These are phyloP conservation scores for Belonocnema kinseyi DNA, from an alignment of 1,140 invertebrate species.

Conservation along the genomic window DNA sequence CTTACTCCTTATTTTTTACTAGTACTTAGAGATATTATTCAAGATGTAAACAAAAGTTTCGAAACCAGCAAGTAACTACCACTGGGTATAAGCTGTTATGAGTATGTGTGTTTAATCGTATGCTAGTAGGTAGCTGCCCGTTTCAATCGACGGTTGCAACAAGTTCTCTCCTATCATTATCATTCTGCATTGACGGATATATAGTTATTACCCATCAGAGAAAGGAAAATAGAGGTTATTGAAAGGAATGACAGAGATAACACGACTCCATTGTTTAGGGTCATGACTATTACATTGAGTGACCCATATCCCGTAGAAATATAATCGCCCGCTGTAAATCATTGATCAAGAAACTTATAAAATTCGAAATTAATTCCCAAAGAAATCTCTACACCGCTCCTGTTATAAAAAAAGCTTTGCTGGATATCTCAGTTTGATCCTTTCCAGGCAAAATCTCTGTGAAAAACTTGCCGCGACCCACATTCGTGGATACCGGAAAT, in stretches of 20 bases:
- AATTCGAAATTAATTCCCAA: no score
- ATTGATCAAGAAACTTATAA: no score
- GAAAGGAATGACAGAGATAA: constrained; percentile 15
- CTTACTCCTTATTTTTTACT: no score
- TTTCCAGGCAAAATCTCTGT: background rate
- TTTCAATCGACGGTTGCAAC: constrained; percentile 1
- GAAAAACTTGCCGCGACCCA: background rate
- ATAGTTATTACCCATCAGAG: constrained; percentile 7
- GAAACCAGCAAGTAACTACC: no score
- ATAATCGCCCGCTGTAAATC: no score
- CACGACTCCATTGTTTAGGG: constrained; percentile 16
- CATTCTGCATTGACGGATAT: constrained; percentile 19
- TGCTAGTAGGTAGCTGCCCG: constrained; percentile 6
- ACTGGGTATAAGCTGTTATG: no score
- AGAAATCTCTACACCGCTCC: no score
- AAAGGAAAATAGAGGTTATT: constrained; percentile 22
- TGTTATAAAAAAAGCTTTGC: no score
- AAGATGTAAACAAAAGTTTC: no score
- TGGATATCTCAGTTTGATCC: no score
- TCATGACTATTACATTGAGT: background rate
- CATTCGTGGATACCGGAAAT: background rate
- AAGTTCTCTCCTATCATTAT: constrained; percentile 24
- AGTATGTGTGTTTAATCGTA: background rate
- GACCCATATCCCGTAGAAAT: no score
- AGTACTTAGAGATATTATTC: no score